Evolutionary conservation across 2,797 vertebrate species (phyloP).

Genomic region (Pelochelys cantorii): DNA sequence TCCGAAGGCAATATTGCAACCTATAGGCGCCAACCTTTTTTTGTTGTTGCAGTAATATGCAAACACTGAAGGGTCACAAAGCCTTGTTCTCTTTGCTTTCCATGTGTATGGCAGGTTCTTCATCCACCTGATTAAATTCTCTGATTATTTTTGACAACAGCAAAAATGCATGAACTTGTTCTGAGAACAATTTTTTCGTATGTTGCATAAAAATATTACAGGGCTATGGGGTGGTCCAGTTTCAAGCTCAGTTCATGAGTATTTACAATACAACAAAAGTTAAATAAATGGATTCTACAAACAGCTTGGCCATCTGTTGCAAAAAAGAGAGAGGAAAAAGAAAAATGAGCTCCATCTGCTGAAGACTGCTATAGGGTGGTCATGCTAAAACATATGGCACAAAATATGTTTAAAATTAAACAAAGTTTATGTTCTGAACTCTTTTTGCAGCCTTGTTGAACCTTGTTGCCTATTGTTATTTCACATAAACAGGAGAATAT

Average conservation of each 20-base stretch:
- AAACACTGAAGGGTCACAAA: slow-evolving; percentile 6
- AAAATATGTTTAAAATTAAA: slow-evolving; percentile 49
- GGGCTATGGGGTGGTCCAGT: neutral
- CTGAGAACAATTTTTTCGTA: slow-evolving; percentile 48
- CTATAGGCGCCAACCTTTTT: slow-evolving; percentile 33
- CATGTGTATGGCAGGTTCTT: slow-evolving; percentile 38
- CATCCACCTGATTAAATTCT: slow-evolving; percentile 61
- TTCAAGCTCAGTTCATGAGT: slow-evolving; percentile 53
- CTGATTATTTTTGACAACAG: slow-evolving; percentile 19
- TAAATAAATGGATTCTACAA: neutral
- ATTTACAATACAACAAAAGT: slow-evolving; percentile 51
- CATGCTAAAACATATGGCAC: slow-evolving; percentile 59
- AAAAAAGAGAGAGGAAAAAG: neutral
- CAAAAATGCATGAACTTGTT: slow-evolving; percentile 43
- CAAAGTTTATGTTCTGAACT: slow-evolving; percentile 52
- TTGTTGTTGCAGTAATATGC: neutral
- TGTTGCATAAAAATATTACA: slow-evolving; percentile 48
- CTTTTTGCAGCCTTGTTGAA: slow-evolving; percentile 35
- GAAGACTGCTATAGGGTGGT: slow-evolving; percentile 60
- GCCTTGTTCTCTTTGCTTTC: neutral
- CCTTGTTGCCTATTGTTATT: slow-evolving; percentile 22
- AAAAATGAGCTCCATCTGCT: slow-evolving; percentile 65
- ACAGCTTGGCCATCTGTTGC: slow-evolving; percentile 59
- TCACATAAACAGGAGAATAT: neutral
- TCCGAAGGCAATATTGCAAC: neutral